phyloP scores from a whole-genome alignment of 2,888 invertebrate species.

The Cinara cedri region DNA sequence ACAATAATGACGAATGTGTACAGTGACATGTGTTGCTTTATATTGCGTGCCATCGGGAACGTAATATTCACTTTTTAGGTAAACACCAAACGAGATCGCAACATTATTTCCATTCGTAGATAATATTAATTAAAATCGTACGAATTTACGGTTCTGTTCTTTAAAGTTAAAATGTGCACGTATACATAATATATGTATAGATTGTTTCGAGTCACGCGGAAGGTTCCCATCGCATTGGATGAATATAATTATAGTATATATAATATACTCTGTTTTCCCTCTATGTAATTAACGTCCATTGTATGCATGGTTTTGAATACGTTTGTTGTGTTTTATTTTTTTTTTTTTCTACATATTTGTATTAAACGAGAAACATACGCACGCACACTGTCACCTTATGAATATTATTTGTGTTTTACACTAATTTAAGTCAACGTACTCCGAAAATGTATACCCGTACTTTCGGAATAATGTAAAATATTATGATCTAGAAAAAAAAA shows the following conservation, averaged over 20 bases:
- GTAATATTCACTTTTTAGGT: too few relatives aligned
- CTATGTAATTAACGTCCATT: conserved; percentile 41
- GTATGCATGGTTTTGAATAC: conserved; percentile 47
- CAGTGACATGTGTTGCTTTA: too few relatives aligned
- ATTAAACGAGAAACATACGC: conserved; percentile 34
- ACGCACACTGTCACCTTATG: conserved; percentile 19
- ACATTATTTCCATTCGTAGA: too few relatives aligned
- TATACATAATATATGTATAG: neutral
- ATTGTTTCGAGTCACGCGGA: conserved; percentile 17
- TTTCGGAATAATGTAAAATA: neutral
- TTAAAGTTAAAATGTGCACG: neutral
- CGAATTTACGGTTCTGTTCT: neutral
- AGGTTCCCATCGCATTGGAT: conserved; percentile 22
- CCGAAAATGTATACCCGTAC: neutral
- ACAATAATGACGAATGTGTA: too few relatives aligned
- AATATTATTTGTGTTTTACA: conserved; percentile 32
- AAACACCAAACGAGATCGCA: too few relatives aligned
- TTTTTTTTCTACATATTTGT: conserved; percentile 23
- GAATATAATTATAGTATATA: too few relatives aligned
- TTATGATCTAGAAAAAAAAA: too few relatives aligned
- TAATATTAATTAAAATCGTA: neutral
- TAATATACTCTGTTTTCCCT: conserved; percentile 2
- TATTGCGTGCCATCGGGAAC: too few relatives aligned
- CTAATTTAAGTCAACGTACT: conserved; percentile 29
- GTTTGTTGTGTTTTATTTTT: neutral